A percentile compares a stretch with the other conserved stretches of the same genome.
Evolutionary conservation across 1,140 invertebrate genomes (phyloP).

Genomic region (Geopemphigus sp.): DNA sequence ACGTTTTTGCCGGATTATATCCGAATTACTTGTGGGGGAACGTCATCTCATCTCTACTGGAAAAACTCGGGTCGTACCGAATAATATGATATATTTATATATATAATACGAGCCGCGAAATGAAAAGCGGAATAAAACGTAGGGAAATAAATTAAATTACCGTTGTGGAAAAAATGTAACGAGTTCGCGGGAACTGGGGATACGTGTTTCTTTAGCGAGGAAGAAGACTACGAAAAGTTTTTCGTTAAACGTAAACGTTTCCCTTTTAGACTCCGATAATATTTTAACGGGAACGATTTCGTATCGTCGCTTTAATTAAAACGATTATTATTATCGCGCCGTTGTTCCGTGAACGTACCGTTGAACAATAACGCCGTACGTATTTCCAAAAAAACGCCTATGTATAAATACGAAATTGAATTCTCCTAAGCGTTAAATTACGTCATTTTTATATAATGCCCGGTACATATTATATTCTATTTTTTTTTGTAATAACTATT

Average conservation of each 20-base stretch:
- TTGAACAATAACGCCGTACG: not conserved
- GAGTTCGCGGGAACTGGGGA: not conserved
- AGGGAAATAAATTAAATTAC: not conserved
- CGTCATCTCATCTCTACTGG: too few relatives aligned
- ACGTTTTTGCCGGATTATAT: too few relatives aligned
- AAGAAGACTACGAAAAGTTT: not conserved
- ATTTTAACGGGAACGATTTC: slow-evolving; percentile 9
- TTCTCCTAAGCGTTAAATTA: not conserved
- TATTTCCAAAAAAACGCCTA: not conserved
- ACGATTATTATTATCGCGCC: not conserved
- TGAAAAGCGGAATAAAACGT: not conserved
- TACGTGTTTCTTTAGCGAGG: not conserved
- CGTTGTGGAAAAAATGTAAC: not conserved
- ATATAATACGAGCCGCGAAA: not conserved
- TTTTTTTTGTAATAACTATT: too few relatives aligned
- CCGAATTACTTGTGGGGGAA: too few relatives aligned
- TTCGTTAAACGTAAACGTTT: not conserved
- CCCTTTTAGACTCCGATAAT: not conserved
- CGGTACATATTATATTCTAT: too few relatives aligned
- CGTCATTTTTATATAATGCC: not conserved
- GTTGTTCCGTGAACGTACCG: slow-evolving; percentile 1
- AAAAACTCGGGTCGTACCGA: too few relatives aligned
- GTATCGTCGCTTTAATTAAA: not conserved
- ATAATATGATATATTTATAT: not conserved
- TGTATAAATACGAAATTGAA: not conserved